phyloP scores from a whole-genome alignment of 1,140 invertebrate genomes.

The Brachionus koreanus region DNA sequence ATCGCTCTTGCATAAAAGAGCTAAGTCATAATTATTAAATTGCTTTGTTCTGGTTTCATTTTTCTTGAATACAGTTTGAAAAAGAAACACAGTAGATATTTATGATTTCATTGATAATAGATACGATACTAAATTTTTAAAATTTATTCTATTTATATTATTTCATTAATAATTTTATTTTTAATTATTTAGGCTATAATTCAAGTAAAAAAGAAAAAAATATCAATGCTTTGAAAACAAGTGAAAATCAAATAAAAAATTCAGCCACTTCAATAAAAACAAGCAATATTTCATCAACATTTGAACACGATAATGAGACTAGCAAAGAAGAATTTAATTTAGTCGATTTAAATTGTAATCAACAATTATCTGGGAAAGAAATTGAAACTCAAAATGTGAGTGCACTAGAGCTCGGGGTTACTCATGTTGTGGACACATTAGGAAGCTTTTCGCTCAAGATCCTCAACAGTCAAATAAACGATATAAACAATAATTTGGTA shows the following conservation, averaged over 20 bases:
- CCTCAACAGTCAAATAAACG: background rate
- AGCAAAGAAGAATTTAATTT: background rate
- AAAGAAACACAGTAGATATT: no score
- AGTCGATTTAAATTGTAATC: background rate
- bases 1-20: no score
- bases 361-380: background rate
- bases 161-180: no score
- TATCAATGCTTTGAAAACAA: background rate
- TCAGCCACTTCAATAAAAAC: background rate
- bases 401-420: background rate
- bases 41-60: no score
- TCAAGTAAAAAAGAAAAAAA: background rate
- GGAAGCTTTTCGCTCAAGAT: background rate
- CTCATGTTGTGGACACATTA: background rate
- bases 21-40: no score
- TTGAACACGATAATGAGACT: background rate
- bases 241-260: background rate
- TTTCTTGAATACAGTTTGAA: no score
- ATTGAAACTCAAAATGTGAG: background rate
- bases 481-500: background rate
- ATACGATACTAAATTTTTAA: no score
- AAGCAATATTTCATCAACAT: background rate
- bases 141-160: no score
- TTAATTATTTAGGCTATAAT: background rate
- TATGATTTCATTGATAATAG: no score